phyloP scores from a whole-genome alignment of 2,888 invertebrate species.

The Calameuta filiformis region DNA sequence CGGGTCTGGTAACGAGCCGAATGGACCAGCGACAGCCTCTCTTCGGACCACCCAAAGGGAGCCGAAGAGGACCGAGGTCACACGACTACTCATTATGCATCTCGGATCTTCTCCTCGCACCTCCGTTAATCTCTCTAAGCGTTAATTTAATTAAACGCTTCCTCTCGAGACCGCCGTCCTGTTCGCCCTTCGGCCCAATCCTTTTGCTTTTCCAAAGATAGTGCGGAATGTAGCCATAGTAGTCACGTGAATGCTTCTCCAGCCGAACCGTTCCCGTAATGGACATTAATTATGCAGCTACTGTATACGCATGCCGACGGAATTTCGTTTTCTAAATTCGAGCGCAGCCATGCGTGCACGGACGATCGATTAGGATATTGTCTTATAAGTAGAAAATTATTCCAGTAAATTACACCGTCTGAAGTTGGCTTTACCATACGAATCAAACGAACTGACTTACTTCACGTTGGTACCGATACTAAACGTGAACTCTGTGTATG shows the following conservation, averaged over 20 bases:
- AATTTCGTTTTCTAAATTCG: neutral
- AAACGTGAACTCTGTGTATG: neutral
- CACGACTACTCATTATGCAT: constrained; percentile 64
- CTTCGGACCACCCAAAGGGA: constrained; percentile 64
- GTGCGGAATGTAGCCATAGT: neutral
- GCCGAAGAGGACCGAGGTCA: constrained; percentile 44
- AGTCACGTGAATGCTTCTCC: neutral
- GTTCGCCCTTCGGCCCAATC: constrained; percentile 5
- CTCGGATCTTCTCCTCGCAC: constrained; percentile 63
- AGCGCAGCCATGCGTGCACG: neutral
- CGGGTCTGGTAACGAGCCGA: constrained; percentile 57
- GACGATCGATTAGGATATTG: neutral
- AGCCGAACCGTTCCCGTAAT: neutral
- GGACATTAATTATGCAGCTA: neutral
- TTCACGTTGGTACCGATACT: neutral
- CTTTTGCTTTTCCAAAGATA: constrained; percentile 8
- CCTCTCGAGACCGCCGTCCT: constrained; percentile 29
- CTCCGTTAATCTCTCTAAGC: constrained; percentile 65
- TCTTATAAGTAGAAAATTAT: neutral
- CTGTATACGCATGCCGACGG: neutral
- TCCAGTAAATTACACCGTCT: too few relatives aligned
- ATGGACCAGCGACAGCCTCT: constrained; percentile 44
- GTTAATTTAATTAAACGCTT: constrained; percentile 65
- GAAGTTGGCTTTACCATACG: neutral
- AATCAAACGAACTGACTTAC: neutral